Percentiles rank a stretch among this genome's conserved stretches.
These are phyloP conservation scores for Andrena bicolor DNA, from an alignment of 2,888 invertebrate genomes.

Conservation along the genomic window DNA sequence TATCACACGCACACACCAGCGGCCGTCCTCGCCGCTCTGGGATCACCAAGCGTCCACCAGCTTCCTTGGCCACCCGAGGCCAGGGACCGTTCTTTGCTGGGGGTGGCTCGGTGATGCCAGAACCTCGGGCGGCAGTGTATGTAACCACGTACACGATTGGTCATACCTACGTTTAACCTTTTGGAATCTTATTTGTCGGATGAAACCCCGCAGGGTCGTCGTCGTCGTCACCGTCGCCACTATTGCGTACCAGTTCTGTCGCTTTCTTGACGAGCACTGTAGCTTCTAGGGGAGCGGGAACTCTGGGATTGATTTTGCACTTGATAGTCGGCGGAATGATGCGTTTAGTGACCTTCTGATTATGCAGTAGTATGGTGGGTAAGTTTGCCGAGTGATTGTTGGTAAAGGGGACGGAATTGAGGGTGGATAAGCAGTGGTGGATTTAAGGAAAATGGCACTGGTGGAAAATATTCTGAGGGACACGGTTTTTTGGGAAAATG, in stretches of 20 bases:
- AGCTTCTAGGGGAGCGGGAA: neutral
- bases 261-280: too few relatives aligned
- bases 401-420: too few relatives aligned
- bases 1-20: neutral
- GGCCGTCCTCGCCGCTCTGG: neutral
- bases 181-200: conserved; percentile 38
- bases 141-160: neutral
- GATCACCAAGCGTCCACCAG: neutral
- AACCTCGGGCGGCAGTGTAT: neutral
- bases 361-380: too few relatives aligned
- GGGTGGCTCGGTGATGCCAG: neutral
- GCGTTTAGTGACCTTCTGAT: too few relatives aligned
- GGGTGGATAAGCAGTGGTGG: too few relatives aligned
- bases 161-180: conserved; percentile 20
- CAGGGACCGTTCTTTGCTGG: neutral
- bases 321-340: too few relatives aligned
- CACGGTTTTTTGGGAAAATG: too few relatives aligned
- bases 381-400: too few relatives aligned
- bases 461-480: too few relatives aligned
- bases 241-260: neutral
- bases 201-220: conserved; percentile 34
- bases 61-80: too few relatives aligned
- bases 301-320: too few relatives aligned
- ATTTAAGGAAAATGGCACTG: too few relatives aligned
- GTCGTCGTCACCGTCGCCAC: conserved; percentile 13